Base-by-base conservation (phyloP, 2,888 invertebrate species). In the Xylophagus ater region DNA sequence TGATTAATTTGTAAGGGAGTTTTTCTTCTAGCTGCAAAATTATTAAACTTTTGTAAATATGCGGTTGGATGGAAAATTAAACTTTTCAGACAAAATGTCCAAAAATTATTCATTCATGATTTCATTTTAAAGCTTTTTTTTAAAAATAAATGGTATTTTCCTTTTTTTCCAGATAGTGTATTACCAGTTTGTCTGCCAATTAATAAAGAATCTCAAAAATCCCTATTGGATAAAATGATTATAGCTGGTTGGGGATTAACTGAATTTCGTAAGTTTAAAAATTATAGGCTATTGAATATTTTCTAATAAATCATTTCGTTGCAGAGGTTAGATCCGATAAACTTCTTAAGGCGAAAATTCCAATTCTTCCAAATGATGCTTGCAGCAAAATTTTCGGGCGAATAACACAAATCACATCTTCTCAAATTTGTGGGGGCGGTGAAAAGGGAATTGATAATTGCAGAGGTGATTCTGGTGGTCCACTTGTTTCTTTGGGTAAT, bases 241-340 rank as follows among this genome's bases (percentile, higher is more conserved):
- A 72, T 72, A 2, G 69, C 73, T 0, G 76, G 75, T 0, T 75
- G 75, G 74, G 75, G 76, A 10, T 58, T 66, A 14, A 72, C 71
- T 0, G 73, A 73, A 45, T 50, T 53, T n/a, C 15, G 45, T 45
- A 44, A 38, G 33, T 39, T 28, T 4, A 2, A n/a, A 14, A 30
- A 30, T 12, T 8, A 14, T 14, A 14, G 10, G 10, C 15, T 14
- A 30, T 14, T 8, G 10, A 19, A 19, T 14, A 19, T 33, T 33
- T 6, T 5, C 12, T 29, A 30, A n/a, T 24, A 18, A 20, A 25
- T 20, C 19, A 4, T 35, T 32, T 14, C 33, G 6, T 28, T 20
- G 13, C 26, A 42, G 44, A 32, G 8, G n/a, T 15, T 12, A 1
- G 17, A 14, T 39, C 45, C 8, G 15, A 31, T 35, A 49, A 47